Evolutionary conservation across 2,797 vertebrate species (phyloP).

Genomic region (Remorina albescens): DNA sequence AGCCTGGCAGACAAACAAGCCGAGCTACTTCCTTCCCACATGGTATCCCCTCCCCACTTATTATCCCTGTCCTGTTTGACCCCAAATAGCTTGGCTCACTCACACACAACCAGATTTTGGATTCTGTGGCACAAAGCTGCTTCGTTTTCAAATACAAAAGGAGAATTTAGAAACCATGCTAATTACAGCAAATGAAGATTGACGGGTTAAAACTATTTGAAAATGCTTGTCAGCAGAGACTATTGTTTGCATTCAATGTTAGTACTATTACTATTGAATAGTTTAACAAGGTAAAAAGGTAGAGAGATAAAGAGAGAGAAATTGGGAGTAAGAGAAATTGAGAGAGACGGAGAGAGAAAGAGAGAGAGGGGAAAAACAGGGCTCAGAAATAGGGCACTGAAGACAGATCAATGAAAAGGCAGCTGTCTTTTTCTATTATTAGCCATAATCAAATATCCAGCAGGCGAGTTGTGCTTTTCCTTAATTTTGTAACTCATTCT

Average conservation of each 20-base stretch:
- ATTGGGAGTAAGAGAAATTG: not conserved
- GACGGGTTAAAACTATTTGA: conserved; percentile 24
- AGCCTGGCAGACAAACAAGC: conserved; percentile 75
- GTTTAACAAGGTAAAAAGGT: conserved; percentile 15
- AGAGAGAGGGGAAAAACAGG: conserved; percentile 15
- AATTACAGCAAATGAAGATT: conserved; percentile 42
- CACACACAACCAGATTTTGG: conserved; percentile 33
- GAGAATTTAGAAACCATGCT: conserved; percentile 31
- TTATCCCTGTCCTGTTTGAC: conserved; percentile 77
- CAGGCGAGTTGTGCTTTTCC: conserved; percentile 58
- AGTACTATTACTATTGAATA: conserved; percentile 22
- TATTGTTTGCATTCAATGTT: not conserved
- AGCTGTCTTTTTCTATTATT: conserved; percentile 81
- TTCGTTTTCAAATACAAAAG: conserved; percentile 44
- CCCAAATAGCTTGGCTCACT: conserved; percentile 49
- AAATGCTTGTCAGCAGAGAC: conserved; percentile 6
- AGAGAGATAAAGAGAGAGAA: not conserved
- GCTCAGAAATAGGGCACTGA: conserved; percentile 73
- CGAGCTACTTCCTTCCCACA: conserved; percentile 77
- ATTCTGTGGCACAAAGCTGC: conserved; percentile 30
- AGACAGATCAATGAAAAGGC: conserved; percentile 80
- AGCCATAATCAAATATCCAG: conserved; percentile 80
- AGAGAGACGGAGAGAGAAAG: not conserved
- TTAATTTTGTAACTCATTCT: conserved; percentile 55
- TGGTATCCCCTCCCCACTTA: conserved; percentile 69